Evolutionary conservation across 1,140 invertebrate genomes (phyloP).

Genomic region (Drosophila santomea): DNA sequence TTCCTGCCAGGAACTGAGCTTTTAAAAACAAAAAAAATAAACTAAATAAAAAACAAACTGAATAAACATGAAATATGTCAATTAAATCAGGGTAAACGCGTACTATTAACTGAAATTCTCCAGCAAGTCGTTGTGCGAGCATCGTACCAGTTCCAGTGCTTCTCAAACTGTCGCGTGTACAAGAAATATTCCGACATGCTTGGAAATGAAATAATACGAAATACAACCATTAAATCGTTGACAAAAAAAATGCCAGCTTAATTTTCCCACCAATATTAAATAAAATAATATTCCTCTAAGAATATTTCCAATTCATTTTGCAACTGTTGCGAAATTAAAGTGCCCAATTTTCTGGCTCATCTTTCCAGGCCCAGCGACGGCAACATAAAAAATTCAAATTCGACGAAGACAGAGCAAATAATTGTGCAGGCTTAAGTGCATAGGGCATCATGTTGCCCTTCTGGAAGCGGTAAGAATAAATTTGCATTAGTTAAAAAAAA

Average conservation of each 20-base stretch:
- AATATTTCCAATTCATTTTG: slow-evolving; percentile 11
- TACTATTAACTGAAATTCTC: slow-evolving; percentile 4
- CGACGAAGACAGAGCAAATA: slow-evolving; percentile 62
- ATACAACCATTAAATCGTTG: neutral
- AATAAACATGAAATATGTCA: slow-evolving; percentile 2
- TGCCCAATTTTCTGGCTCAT: slow-evolving; percentile 66
- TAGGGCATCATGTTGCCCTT: slow-evolving; percentile 83
- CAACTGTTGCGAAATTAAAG: slow-evolving; percentile 46
- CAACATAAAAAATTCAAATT: slow-evolving; percentile 63
- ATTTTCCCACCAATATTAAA: slow-evolving; percentile 21
- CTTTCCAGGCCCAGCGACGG: slow-evolving; percentile 74
- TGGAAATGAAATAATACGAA: neutral
- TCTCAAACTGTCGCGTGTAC: slow-evolving; percentile 56
- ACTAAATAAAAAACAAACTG: neutral
- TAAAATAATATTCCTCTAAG: neutral
- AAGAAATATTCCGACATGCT: slow-evolving; percentile 1
- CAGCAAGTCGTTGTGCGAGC: slow-evolving; percentile 4
- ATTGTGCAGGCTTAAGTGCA: slow-evolving; percentile 66
- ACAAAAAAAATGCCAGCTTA: slow-evolving; percentile 2
- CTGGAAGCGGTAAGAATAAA: slow-evolving; percentile 77
- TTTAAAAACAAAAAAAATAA: neutral
- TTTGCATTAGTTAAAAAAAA: neutral
- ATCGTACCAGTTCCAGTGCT: slow-evolving; percentile 20
- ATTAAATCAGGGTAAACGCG: neutral
- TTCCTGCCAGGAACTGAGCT: slow-evolving; percentile 55